Evolutionary conservation across 2,888 invertebrate genomes (phyloP).

Genomic region (Phaonia tiefii): DNA sequence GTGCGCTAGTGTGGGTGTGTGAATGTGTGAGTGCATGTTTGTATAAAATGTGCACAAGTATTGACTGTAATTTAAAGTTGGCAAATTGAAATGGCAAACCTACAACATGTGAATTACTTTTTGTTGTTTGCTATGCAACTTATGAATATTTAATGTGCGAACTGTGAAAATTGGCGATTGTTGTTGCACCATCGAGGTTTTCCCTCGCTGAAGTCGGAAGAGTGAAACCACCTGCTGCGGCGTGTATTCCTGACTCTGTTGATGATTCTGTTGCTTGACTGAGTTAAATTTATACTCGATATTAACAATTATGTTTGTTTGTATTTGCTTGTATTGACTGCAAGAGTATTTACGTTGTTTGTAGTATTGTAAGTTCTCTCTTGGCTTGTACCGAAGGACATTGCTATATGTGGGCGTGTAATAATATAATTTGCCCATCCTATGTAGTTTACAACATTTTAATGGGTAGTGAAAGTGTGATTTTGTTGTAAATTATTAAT

Average conservation of each 20-base stretch:
- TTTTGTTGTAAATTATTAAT: constrained; percentile 38
- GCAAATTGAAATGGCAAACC: constrained; percentile 13
- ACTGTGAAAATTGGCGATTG: constrained; percentile 54
- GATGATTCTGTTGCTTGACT: constrained; percentile 40
- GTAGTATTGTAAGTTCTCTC: background rate
- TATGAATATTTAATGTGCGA: constrained; percentile 60
- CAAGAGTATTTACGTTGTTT: background rate
- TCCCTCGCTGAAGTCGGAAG: background rate
- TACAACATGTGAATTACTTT: background rate
- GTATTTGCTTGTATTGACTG: background rate
- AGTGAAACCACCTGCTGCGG: background rate
- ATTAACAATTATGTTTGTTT: constrained; percentile 9
- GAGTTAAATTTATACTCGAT: constrained; percentile 46
- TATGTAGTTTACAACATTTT: constrained; percentile 10
- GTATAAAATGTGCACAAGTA: constrained; percentile 30
- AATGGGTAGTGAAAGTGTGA: constrained; percentile 22
- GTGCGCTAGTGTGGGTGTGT: background rate
- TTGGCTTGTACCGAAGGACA: background rate
- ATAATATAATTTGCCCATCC: background rate
- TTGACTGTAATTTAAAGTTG: constrained; percentile 37
- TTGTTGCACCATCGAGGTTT: background rate
- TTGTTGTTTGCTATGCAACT: constrained; percentile 44
- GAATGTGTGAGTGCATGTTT: constrained; percentile 1
- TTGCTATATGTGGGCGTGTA: too few relatives aligned
- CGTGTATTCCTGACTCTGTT: background rate